Evolutionary conservation across 2,797 vertebrate genomes (phyloP), one percentile per base, ranked within the genome.

Genomic region (Anisognathus igniventris): DNA sequence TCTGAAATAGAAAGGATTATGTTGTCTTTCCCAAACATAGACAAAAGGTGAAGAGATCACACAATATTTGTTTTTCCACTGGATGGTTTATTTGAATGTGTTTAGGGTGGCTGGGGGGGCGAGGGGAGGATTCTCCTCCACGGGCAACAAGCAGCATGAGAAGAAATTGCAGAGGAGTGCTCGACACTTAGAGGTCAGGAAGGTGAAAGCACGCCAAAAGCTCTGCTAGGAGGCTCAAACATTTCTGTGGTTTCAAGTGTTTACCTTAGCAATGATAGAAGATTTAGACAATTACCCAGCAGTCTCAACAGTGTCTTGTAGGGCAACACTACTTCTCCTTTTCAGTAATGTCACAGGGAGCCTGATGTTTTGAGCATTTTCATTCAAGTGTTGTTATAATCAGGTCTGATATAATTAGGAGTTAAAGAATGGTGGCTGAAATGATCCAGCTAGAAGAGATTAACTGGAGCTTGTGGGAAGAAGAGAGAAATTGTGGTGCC

Each of bases 201-300:
- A 95, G 94, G 96, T 95, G 83, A 95, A 92, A 88, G 66, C 78
- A 71, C 0, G 4, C 50, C 21, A 42, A 50, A 80, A 92, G 82
- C 45, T 89, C 85, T 72, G 87, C 88, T 83, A 48, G 89, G 78
- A 88, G 86, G 83, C 88, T 95, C 7, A 13, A 90, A 57, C 27
- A n/a, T 85, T 94, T 95, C 88, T 95, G 92, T 92, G 88, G 93
- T 90, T 96, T 92, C 45, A 24, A 91, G 73, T 91, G 92, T 95
- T 96, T 95, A 86, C 91, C 89, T 96, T 90, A 92, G 93, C 80
- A 93, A 71, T 94, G 79, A 93, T 81, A 93, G 85, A 93, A 93
- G 88, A 88, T 85, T 93, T 77, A 88, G 90, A 84, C 84, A 95
- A 90, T 94, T 94, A 54, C 35, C 45, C 54, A 58, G 60, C 61